Percentiles rank a stretch among this genome's conserved stretches.
These are phyloP conservation scores for Saccopteryx leptura DNA, from an alignment of 2,113 vertebrate species.

Conservation along the genomic window DNA sequence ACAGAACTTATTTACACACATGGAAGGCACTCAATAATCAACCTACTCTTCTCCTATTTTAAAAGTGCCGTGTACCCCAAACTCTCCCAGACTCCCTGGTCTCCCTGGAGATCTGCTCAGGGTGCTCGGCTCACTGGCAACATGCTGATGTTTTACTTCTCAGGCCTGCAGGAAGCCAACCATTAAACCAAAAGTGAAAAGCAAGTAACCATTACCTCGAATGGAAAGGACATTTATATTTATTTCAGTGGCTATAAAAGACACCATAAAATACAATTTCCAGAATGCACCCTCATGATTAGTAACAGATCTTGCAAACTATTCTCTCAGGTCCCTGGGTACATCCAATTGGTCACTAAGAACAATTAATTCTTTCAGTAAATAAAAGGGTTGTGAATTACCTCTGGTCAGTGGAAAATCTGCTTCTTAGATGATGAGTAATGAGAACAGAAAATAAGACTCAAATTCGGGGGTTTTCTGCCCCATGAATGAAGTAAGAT, in stretches of 20 bases:
- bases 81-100: background rate
- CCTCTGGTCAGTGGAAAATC: slow-evolving; percentile 63
- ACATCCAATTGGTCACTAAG: slow-evolving; percentile 68
- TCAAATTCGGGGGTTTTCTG: background rate
- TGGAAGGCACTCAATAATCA: background rate
- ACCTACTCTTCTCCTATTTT: background rate
- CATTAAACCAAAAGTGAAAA: slow-evolving; percentile 66
- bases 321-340: slow-evolving; percentile 49
- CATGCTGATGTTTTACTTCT: slow-evolving; percentile 22
- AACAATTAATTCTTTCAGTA: slow-evolving; percentile 74
- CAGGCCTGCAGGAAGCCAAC: slow-evolving; percentile 50
- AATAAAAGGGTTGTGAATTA: slow-evolving; percentile 40
- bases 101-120: background rate
- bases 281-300: slow-evolving; percentile 57
- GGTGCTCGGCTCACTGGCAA: background rate
- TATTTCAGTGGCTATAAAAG: slow-evolving; percentile 76
- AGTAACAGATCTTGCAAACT: slow-evolving; percentile 71
- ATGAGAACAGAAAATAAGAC: slow-evolving; percentile 11
- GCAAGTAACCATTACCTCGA: slow-evolving; percentile 66
- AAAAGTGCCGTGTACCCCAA: background rate
- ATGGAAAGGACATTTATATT: slow-evolving; percentile 73
- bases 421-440: slow-evolving; percentile 7
- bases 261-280: slow-evolving; percentile 74
- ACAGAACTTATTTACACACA: background rate
- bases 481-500: background rate